Evolutionary conservation across 2,113 vertebrate species (phyloP).

Genomic region (Dissostichus mawsoni): DNA sequence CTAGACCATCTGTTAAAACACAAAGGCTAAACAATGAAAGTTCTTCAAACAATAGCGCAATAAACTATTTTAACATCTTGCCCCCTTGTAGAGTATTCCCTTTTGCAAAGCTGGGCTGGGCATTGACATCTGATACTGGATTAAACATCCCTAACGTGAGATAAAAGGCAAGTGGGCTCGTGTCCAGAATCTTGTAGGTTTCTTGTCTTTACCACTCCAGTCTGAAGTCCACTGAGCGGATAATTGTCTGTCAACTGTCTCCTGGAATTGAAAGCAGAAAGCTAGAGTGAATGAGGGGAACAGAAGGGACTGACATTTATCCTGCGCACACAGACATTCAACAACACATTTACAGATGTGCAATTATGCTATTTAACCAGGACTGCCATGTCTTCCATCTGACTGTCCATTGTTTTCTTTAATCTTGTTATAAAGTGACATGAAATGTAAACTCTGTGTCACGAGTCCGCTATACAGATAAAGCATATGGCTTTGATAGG

Average conservation of each 20-base stretch:
- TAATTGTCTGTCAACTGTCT: slow-evolving; percentile 56
- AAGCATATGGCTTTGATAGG: not conserved
- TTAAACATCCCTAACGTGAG: not conserved
- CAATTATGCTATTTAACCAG: slow-evolving; percentile 22
- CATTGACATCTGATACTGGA: slow-evolving; percentile 13
- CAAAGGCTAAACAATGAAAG: slow-evolving; percentile 33
- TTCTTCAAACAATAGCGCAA: slow-evolving; percentile 12
- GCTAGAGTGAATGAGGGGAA: slow-evolving; percentile 24
- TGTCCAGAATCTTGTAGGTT: slow-evolving; percentile 16
- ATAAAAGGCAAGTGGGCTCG: not conserved
- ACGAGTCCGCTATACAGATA: not conserved
- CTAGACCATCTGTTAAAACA: slow-evolving; percentile 54
- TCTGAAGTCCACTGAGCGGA: slow-evolving; percentile 29
- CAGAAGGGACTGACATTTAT: slow-evolving; percentile 25
- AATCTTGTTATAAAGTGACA: not conserved
- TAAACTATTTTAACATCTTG: not conserved
- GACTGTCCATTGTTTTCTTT: not conserved
- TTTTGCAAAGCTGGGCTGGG: slow-evolving; percentile 1
- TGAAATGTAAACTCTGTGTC: not conserved
- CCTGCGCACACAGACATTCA: not conserved
- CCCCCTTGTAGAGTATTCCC: not conserved
- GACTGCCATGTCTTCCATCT: not conserved
- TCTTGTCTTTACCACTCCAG: slow-evolving; percentile 11
- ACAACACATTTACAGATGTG: slow-evolving; percentile 11
- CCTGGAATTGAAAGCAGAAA: slow-evolving; percentile 43